Evolutionary conservation across 1,140 invertebrate genomes (phyloP).

Genomic region (Lycorma delicatula): DNA sequence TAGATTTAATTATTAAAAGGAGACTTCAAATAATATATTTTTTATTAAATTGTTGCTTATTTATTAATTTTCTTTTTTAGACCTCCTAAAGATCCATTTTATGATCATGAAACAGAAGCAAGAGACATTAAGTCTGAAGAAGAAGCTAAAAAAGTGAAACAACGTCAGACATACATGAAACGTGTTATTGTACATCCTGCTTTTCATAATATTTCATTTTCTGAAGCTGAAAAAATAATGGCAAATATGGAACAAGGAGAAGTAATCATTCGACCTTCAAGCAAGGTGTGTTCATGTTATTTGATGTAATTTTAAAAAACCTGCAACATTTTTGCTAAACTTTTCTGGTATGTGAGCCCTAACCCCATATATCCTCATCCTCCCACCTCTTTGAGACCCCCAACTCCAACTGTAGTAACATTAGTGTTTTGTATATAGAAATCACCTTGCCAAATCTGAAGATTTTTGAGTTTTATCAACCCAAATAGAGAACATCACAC

Average conservation of each 20-base stretch:
- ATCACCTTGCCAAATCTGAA: too few relatives aligned
- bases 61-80: conserved; percentile 38
- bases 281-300: conserved; percentile 52
- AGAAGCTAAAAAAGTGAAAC: conserved; percentile 71
- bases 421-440: too few relatives aligned
- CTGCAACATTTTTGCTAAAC: too few relatives aligned
- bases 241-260: conserved; percentile 91
- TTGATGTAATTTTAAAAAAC: too few relatives aligned
- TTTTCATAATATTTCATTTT: conserved; percentile 94
- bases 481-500: too few relatives aligned
- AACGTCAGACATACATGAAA: conserved; percentile 78
- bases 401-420: too few relatives aligned
- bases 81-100: conserved; percentile 81
- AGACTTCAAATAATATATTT: background rate
- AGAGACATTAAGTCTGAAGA: conserved; percentile 68
- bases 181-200: conserved; percentile 95
- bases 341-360: too few relatives aligned
- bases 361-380: too few relatives aligned
- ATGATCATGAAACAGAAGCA: conserved; percentile 81
- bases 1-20: background rate
- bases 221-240: conserved; percentile 86
- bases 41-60: background rate
- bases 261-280: conserved; percentile 90
- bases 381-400: too few relatives aligned
- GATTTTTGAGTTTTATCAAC: too few relatives aligned